Evolutionary conservation across 53 echinoderm and acorn worm genomes (phyloP).

Genomic region (Hippasteria phrygiana): DNA sequence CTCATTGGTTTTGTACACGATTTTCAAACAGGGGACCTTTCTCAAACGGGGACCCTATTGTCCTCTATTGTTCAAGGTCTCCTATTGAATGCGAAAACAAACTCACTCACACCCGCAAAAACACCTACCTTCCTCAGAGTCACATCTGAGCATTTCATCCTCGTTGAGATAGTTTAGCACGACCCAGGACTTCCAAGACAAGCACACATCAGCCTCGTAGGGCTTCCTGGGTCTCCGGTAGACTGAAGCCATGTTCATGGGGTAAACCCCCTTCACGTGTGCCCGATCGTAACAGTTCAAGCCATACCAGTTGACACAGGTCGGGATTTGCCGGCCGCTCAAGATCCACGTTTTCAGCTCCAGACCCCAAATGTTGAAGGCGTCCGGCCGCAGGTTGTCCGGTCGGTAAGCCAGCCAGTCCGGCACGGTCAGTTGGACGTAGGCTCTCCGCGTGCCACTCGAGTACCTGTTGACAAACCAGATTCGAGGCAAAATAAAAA

Average conservation of each 20-base stretch:
- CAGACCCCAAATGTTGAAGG: slow-evolving; percentile 50
- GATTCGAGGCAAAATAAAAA: no score
- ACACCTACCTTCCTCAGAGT: slow-evolving; percentile 71
- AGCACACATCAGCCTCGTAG: slow-evolving; percentile 51
- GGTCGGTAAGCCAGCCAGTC: slow-evolving; percentile 67
- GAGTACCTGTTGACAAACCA: no score
- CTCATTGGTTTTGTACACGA: no score
- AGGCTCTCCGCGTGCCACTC: slow-evolving; percentile 33
- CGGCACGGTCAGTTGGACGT: slow-evolving; percentile 60
- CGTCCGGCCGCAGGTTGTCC: slow-evolving; percentile 52
- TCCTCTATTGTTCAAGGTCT: no score
- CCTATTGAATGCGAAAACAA: no score
- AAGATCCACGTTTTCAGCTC: slow-evolving; percentile 69
- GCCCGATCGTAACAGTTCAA: slow-evolving; percentile 32
- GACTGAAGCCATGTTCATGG: slow-evolving; percentile 36
- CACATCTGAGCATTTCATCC: slow-evolving; percentile 65
- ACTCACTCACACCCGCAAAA: neutral
- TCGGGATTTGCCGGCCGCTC: neutral
- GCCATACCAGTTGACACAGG: neutral
- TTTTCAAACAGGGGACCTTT: no score
- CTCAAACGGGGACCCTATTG: no score
- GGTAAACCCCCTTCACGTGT: slow-evolving; percentile 41
- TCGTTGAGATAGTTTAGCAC: slow-evolving; percentile 59
- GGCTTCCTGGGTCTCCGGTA: slow-evolving; percentile 67
- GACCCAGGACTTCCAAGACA: slow-evolving; percentile 73